A percentile compares a stretch with the other conserved stretches of the same genome.
Evolutionary conservation across 2,888 invertebrate genomes (phyloP).

Genomic region (Mythimna ferrago): DNA sequence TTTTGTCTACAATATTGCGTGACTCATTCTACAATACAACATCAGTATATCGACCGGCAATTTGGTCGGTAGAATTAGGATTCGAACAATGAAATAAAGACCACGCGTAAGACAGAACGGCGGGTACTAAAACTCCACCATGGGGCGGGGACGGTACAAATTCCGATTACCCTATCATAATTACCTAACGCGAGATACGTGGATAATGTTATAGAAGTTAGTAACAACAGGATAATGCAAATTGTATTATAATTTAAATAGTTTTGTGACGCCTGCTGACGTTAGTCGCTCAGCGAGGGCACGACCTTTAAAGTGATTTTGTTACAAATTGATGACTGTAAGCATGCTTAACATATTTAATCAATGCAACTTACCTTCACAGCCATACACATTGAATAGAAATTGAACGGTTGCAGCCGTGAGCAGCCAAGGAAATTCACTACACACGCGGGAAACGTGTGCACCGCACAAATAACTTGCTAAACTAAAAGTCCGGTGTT

Average conservation of each 20-base stretch:
- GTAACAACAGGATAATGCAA: conserved; percentile 68
- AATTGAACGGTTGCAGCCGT: conserved; percentile 91
- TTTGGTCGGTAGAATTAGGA: conserved; percentile 53
- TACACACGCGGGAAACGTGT: conserved; percentile 89
- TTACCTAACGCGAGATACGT: conserved; percentile 6
- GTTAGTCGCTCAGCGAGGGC: conserved; percentile 77
- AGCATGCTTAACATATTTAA: conserved; percentile 43
- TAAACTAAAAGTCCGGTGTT: conserved; percentile 76
- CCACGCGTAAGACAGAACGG: conserved; percentile 48
- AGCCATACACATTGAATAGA: conserved; percentile 96
- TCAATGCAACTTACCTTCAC: conserved; percentile 93
- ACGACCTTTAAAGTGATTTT: conserved; percentile 76
- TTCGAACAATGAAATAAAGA: conserved; percentile 59
- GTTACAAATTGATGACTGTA: conserved; percentile 41
- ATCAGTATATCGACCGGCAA: conserved; percentile 61
- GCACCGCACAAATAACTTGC: conserved; percentile 85
- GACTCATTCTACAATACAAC: conserved; percentile 58
- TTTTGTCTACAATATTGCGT: conserved; percentile 48
- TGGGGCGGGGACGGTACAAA: conserved; percentile 45
- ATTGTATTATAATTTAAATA: conserved; percentile 72
- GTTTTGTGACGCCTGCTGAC: conserved; percentile 82
- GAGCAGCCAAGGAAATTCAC: conserved; percentile 88
- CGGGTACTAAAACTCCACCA: conserved; percentile 32
- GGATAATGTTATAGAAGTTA: conserved; percentile 41
- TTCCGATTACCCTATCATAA: conserved; percentile 2